Evolutionary conservation across 1,140 invertebrate species (phyloP).

Genomic region (Caenorhabditis latens): DNA sequence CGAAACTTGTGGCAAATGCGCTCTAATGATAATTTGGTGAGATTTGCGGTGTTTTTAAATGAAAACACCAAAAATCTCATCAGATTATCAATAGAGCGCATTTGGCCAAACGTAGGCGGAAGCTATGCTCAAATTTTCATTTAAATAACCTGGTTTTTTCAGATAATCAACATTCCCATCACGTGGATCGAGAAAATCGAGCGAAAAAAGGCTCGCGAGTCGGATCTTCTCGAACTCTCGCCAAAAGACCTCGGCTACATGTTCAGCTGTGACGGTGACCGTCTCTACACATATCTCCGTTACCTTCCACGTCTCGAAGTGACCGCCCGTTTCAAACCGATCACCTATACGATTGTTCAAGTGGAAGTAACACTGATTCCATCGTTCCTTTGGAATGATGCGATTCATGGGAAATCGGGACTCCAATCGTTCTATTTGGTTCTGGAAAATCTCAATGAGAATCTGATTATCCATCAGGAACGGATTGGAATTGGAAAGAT

Average conservation of each 20-base stretch:
- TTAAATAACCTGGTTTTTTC: constrained; percentile 33
- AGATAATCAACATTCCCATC: constrained; percentile 80
- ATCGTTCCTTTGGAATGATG: constrained; percentile 91
- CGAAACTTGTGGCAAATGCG: no score
- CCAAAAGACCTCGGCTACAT: constrained; percentile 85
- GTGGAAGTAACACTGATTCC: constrained; percentile 87
- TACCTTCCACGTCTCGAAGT: constrained; percentile 88
- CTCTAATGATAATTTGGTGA: no score
- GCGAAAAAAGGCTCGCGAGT: constrained; percentile 80
- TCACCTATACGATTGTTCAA: constrained; percentile 88
- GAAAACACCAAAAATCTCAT: no score
- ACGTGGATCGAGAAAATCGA: constrained; percentile 89
- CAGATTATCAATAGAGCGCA: no score
- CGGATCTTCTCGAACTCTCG: constrained; percentile 88
- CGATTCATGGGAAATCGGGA: constrained; percentile 85
- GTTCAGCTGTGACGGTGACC: constrained; percentile 66
- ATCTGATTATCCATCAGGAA: constrained; percentile 96
- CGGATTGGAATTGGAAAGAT: constrained; percentile 90
- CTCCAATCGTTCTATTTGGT: constrained; percentile 94
- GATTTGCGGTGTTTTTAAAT: no score
- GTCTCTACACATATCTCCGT: constrained; percentile 86
- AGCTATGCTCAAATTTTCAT: no score
- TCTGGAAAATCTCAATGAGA: constrained; percentile 94
- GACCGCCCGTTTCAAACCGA: constrained; percentile 90
- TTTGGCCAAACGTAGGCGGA: no score